phyloP scores from a whole-genome alignment of 2,797 vertebrate genomes.

The Enteromius anoplus region DNA sequence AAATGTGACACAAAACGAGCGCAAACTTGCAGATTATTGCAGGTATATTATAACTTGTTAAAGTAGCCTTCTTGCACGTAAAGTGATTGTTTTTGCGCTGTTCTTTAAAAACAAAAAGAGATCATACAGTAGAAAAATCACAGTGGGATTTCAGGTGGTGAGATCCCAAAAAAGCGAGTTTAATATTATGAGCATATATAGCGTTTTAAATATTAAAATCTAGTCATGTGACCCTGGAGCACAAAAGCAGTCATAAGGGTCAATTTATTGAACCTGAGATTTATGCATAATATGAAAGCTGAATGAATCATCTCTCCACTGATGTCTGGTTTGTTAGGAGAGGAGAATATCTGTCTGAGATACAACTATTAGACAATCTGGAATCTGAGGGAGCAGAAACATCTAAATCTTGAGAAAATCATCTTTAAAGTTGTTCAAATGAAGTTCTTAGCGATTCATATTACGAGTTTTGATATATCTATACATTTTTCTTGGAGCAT shows the following conservation, averaged over 20 bases:
- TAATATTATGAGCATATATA: background rate
- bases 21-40: background rate
- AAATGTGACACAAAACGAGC: background rate
- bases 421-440: background rate
- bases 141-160: background rate
- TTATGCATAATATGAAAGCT: background rate
- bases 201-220: background rate
- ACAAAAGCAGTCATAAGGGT: background rate
- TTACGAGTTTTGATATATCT: background rate
- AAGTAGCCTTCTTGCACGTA: background rate
- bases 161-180: background rate
- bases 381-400: background rate
- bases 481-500: too few relatives aligned
- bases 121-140: background rate
- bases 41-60: background rate
- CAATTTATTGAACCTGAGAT: background rate
- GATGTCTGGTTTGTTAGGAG: background rate
- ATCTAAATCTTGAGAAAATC: background rate
- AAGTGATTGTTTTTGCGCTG: background rate
- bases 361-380: background rate
- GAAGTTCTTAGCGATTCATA: background rate
- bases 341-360: background rate
- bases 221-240: background rate
- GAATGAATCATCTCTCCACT: background rate
- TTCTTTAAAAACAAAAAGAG: too few relatives aligned